Conservation (phyloP, 2,888 invertebrate species). For the Ichneumon xanthorius region DNA sequence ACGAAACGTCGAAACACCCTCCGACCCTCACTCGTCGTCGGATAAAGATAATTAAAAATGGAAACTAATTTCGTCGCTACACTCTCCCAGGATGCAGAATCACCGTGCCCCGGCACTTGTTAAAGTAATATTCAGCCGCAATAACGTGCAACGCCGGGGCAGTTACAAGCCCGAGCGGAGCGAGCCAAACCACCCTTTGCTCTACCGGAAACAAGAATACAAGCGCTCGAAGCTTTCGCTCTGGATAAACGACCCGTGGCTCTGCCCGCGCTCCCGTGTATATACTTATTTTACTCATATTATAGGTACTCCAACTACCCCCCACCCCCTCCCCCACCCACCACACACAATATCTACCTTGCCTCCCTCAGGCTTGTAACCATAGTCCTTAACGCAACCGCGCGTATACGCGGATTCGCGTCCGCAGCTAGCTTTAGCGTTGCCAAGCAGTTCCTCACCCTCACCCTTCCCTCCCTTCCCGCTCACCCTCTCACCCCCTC, state of each 20-base stretch:
- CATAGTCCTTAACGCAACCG: slow-evolving; percentile 45
- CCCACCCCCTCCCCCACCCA: not conserved
- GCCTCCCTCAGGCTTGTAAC: slow-evolving; percentile 10
- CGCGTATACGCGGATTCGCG: slow-evolving; percentile 44
- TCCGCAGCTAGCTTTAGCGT: slow-evolving; percentile 39
- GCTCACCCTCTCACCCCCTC: not conserved
- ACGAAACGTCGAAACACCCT: not conserved
- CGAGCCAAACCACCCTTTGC: slow-evolving; percentile 49
- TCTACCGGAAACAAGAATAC: slow-evolving; percentile 44
- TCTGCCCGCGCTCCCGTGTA: not conserved
- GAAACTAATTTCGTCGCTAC: slow-evolving; percentile 74
- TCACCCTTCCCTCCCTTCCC: not conserved
- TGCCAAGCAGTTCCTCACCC: slow-evolving; percentile 50
- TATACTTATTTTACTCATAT: slow-evolving; percentile 51
- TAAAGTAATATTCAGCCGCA: slow-evolving; percentile 73
- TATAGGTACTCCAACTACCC: slow-evolving; percentile 8
- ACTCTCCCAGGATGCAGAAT: slow-evolving; percentile 38
- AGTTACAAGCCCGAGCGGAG: slow-evolving; percentile 10
- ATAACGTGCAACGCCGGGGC: slow-evolving; percentile 61
- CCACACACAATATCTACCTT: slow-evolving; percentile 18
- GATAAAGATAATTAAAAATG: slow-evolving; percentile 75
- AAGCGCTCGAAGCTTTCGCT: slow-evolving; percentile 43
- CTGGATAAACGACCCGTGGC: slow-evolving; percentile 38
- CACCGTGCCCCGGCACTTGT: slow-evolving; percentile 65
- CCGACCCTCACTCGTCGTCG: slow-evolving; percentile 5